Evolutionary conservation across 2,888 invertebrate genomes (phyloP).

Genomic region (Orgyia antiqua): DNA sequence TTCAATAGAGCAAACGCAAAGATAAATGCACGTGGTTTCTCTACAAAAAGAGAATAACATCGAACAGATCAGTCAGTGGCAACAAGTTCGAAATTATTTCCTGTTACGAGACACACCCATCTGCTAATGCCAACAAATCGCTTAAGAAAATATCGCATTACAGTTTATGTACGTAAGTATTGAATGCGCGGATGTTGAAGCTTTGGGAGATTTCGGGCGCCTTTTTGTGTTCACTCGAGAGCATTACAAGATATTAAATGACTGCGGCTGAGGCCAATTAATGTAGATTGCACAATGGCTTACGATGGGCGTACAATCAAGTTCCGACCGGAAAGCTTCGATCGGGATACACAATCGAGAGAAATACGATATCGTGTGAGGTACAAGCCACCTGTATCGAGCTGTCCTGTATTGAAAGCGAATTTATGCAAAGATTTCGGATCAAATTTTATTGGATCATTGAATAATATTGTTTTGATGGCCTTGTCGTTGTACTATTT

Average conservation of each 20-base stretch:
- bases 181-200: constrained; percentile 58
- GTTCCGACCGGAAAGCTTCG: constrained; percentile 75
- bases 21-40: constrained; percentile 42
- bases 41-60: constrained; percentile 32
- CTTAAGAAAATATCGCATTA: constrained; percentile 68
- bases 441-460: constrained; percentile 21
- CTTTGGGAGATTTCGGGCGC: constrained; percentile 53
- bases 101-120: constrained; percentile 67
- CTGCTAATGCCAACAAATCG: constrained; percentile 64
- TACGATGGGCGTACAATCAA: constrained; percentile 57
- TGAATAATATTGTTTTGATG: constrained; percentile 21
- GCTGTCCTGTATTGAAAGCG: constrained; percentile 26
- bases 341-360: constrained; percentile 52
- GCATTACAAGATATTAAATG: constrained; percentile 66
- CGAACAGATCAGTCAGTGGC: constrained; percentile 47
- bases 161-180: constrained; percentile 40
- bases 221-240: constrained; percentile 54
- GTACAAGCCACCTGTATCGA: constrained; percentile 53
- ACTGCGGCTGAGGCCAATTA: constrained; percentile 70
- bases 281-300: constrained; percentile 54
- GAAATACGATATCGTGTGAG: constrained; percentile 56
- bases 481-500: constrained; percentile 24
- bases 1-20: constrained; percentile 39
- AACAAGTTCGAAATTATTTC: constrained; percentile 67
- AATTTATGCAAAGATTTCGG: constrained; percentile 29